Conservation (phyloP, 2,888 invertebrate genomes). For the Shargacucullia verbasci region DNA sequence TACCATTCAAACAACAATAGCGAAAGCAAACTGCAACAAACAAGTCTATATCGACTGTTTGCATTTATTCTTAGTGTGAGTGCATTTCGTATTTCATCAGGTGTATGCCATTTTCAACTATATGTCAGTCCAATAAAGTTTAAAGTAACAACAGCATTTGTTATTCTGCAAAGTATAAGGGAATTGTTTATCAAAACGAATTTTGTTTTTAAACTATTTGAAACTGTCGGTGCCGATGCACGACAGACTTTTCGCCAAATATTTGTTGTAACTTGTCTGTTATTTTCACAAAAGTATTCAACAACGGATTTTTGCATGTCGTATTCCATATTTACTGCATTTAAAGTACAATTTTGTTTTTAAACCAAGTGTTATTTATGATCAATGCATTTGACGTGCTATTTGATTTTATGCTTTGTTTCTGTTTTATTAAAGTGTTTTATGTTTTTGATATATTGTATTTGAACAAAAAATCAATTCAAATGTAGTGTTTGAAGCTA, state of each 20-base stretch:
- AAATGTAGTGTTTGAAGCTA: constrained; percentile 4
- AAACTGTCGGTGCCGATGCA: constrained; percentile 31
- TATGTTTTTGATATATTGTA: constrained; percentile 1
- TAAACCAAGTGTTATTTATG: constrained; percentile 2
- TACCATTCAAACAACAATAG: constrained; percentile 42
- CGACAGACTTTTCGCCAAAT: constrained; percentile 33
- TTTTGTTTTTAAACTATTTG: constrained; percentile 52
- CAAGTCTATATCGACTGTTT: constrained; percentile 46
- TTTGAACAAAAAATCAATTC: constrained; percentile 6
- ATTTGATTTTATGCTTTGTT: constrained; percentile 2
- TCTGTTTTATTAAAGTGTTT: no score
- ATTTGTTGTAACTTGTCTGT: constrained; percentile 35
- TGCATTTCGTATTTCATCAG: constrained; percentile 41
- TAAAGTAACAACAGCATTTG: constrained; percentile 14
- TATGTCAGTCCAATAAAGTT: constrained; percentile 21
- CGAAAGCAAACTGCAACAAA: constrained; percentile 52
- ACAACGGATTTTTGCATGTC: constrained; percentile 9
- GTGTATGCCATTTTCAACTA: constrained; percentile 23
- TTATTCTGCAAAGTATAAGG: constrained; percentile 21
- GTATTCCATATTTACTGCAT: constrained; percentile 39
- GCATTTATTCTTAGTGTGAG: constrained; percentile 48
- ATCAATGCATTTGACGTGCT: constrained; percentile 29
- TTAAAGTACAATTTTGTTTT: constrained; percentile 36
- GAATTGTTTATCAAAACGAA: constrained; percentile 48
- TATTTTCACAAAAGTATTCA: constrained; percentile 33